phyloP scores from a whole-genome alignment of 2,113 vertebrate genomes.

The Sinocyclocheilus maitianheensis region DNA sequence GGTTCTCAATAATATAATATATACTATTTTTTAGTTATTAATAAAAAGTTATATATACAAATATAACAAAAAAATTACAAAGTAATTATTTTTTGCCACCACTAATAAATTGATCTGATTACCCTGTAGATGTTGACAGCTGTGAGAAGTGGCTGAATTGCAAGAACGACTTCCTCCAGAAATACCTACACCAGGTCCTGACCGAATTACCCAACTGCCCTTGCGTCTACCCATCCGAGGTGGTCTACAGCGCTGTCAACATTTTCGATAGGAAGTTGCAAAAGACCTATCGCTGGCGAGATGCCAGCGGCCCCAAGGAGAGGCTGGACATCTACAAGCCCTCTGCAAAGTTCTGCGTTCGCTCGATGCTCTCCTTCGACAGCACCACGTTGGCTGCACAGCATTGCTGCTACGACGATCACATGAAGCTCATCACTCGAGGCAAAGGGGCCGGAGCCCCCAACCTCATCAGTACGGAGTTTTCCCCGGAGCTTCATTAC shows the following conservation, averaged over 20 bases:
- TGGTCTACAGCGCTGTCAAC: slow-evolving; percentile 75
- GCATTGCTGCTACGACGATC: slow-evolving; percentile 86
- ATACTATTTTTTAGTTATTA: no score
- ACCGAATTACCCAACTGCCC: slow-evolving; percentile 87
- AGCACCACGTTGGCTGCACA: slow-evolving; percentile 84
- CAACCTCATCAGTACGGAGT: slow-evolving; percentile 82
- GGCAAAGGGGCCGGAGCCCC: slow-evolving; percentile 84
- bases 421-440: slow-evolving; percentile 81
- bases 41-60: no score
- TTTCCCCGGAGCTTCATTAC: slow-evolving; percentile 85
- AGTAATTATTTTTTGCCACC: not conserved
- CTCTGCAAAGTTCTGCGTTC: slow-evolving; percentile 81
- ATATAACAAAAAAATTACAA: no score
- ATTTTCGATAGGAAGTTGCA: slow-evolving; percentile 76
- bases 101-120: not conserved
- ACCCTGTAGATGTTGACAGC: slow-evolving; percentile 80
- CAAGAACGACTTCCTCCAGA: slow-evolving; percentile 85
- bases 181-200: slow-evolving; percentile 83
- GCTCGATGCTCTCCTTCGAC: slow-evolving; percentile 81
- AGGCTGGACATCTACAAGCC: slow-evolving; percentile 88
- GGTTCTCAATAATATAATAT: not conserved
- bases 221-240: slow-evolving; percentile 84
- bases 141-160: slow-evolving; percentile 91
- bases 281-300: slow-evolving; percentile 83
- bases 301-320: slow-evolving; percentile 83